Conservation (phyloP, 2,888 invertebrate genomes). For the Graphium colonna region DNA sequence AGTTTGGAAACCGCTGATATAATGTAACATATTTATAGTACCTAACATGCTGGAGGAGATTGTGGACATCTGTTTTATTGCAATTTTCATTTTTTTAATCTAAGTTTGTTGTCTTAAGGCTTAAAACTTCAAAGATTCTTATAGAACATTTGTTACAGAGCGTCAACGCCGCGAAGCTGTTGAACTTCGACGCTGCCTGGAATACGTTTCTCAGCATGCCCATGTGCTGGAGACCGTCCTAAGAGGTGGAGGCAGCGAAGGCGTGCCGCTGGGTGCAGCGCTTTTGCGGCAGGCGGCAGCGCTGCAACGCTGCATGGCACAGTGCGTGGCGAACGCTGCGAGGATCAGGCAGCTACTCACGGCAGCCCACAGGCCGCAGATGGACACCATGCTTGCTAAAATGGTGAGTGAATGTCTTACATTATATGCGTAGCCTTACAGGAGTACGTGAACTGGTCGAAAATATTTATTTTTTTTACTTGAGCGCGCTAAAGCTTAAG, state of each 20-base stretch:
- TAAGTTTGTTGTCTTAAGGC: no score
- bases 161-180: constrained; percentile 66
- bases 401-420: constrained; percentile 61
- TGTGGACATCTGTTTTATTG: constrained; percentile 1
- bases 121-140: no score
- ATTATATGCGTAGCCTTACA: no score
- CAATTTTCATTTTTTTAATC: no score
- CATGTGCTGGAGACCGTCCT: constrained; percentile 69
- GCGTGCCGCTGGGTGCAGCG: constrained; percentile 59
- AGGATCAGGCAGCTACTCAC: constrained; percentile 66
- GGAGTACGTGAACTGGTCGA: no score
- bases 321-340: constrained; percentile 71
- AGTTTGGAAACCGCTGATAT: no score
- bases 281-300: constrained; percentile 69
- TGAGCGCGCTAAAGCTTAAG: neutral
- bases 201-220: constrained; percentile 72
- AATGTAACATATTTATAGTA: no score
- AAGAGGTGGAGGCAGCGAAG: constrained; percentile 42
- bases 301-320: constrained; percentile 74
- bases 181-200: constrained; percentile 71
- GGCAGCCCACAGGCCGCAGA: constrained; percentile 67
- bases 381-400: constrained; percentile 73
- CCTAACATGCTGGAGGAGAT: no score
- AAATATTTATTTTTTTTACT: no score
- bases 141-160: constrained; percentile 50